Evolutionary conservation across 2,888 invertebrate genomes (phyloP).

Genomic region (Stegana nigrithorax): DNA sequence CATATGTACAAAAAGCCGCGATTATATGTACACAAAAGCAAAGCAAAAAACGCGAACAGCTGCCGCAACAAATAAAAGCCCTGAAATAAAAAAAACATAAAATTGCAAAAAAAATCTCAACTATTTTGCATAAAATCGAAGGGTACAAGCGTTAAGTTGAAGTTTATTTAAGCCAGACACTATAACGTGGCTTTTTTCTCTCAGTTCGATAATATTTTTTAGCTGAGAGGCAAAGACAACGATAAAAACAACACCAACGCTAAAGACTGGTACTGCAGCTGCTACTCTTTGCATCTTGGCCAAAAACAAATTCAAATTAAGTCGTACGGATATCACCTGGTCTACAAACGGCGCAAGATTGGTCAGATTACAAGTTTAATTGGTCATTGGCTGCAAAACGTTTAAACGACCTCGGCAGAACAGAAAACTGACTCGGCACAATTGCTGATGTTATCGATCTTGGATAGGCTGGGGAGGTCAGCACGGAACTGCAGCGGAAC

Average conservation of each 20-base stretch:
- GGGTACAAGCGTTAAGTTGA: slow-evolving; percentile 8
- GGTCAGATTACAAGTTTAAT: slow-evolving; percentile 19
- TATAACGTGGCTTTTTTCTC: not conserved
- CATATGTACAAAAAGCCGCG: not conserved
- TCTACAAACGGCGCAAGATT: not conserved
- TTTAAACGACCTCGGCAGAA: not conserved
- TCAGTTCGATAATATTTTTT: not conserved
- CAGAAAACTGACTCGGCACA: too few relatives aligned
- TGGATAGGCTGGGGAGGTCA: too few relatives aligned
- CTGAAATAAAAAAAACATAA: not conserved
- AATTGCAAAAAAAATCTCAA: not conserved
- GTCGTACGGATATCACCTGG: slow-evolving; percentile 5
- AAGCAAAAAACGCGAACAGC: too few relatives aligned
- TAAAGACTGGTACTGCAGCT: not conserved
- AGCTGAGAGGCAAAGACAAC: not conserved
- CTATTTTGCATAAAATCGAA: not conserved
- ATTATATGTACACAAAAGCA: too few relatives aligned
- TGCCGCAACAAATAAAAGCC: too few relatives aligned
- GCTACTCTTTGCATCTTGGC: not conserved
- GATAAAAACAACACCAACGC: not conserved
- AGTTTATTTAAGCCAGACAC: not conserved
- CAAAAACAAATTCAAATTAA: not conserved
- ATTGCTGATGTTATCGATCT: too few relatives aligned
- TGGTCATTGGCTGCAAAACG: slow-evolving; percentile 2
- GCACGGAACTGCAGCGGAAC: too few relatives aligned